These are phyloP conservation scores for Xenopus laevis DNA, from an alignment of 2,113 vertebrate genomes.

Conservation along the genomic window DNA sequence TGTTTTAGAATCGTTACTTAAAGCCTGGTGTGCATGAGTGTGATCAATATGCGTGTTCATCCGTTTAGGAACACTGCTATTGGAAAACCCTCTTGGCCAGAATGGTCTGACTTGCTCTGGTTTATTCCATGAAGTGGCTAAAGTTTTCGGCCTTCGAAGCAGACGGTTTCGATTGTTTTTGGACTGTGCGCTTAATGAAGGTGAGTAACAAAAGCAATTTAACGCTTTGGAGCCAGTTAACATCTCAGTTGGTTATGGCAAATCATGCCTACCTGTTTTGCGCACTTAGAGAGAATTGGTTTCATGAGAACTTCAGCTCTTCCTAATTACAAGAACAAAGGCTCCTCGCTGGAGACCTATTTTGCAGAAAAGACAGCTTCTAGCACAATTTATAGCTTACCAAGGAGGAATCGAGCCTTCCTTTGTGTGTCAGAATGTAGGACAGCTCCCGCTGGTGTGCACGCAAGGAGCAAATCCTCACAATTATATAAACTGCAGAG, in stretches of 20 bases:
- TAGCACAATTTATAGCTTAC: neutral
- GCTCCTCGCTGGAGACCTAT: neutral
- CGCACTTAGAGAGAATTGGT: neutral
- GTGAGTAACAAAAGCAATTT: constrained; percentile 58
- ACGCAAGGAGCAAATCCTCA: neutral
- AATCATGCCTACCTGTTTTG: too few relatives aligned
- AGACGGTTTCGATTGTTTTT: constrained; percentile 79
- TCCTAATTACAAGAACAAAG: constrained; percentile 25
- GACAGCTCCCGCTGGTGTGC: constrained; percentile 15
- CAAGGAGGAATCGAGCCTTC: neutral
- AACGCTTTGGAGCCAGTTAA: too few relatives aligned
- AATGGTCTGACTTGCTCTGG: constrained; percentile 70
- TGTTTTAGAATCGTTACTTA: neutral
- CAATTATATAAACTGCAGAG: neutral
- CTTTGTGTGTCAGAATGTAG: constrained; percentile 2
- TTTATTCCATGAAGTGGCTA: constrained; percentile 77
- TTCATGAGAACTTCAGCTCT: neutral
- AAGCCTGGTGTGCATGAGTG: too few relatives aligned
- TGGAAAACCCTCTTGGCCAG: constrained; percentile 83
- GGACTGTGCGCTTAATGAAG: constrained; percentile 78
- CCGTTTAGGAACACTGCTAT: constrained; percentile 72
- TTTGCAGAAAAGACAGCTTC: neutral
- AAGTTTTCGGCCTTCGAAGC: constrained; percentile 89
- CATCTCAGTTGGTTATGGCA: too few relatives aligned
- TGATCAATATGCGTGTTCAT: too few relatives aligned